Conservation (phyloP, 2,797 vertebrate species). For the Cuniculus paca region DNA sequence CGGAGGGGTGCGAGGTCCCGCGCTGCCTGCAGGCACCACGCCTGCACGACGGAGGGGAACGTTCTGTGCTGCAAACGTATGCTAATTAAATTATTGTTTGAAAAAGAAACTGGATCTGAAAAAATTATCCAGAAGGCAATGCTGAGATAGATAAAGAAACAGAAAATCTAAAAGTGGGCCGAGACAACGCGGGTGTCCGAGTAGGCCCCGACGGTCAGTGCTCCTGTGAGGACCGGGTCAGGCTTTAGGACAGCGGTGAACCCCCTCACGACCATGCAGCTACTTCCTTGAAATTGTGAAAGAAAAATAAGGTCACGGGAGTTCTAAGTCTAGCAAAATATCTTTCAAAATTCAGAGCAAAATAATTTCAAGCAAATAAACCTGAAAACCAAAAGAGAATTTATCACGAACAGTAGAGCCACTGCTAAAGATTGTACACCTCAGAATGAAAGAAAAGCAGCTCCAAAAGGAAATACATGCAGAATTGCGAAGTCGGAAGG, state of each 20-base stretch:
- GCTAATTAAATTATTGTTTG: not conserved
- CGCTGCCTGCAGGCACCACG: too few relatives aligned
- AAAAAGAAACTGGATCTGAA: not conserved
- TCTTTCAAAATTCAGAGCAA: not conserved
- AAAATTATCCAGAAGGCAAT: not conserved
- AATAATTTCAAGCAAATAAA: not conserved
- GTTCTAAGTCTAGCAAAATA: slow-evolving; percentile 5
- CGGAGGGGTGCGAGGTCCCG: not conserved
- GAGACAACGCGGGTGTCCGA: not conserved
- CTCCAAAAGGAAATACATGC: not conserved
- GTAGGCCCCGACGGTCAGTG: not conserved
- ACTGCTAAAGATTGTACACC: not conserved
- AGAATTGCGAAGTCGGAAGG: not conserved
- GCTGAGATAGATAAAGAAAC: not conserved
- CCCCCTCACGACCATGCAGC: not conserved
- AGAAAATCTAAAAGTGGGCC: not conserved
- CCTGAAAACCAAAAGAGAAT: not conserved
- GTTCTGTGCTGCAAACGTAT: not conserved
- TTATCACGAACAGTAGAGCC: not conserved
- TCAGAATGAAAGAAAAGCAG: not conserved
- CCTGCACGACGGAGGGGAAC: not conserved
- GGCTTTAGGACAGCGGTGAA: not conserved
- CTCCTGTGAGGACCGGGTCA: not conserved
- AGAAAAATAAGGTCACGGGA: not conserved
- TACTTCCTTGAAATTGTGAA: not conserved